Evolutionary conservation across 2,113 vertebrate genomes (phyloP).

Genomic region (Antidorcas marsupialis): DNA sequence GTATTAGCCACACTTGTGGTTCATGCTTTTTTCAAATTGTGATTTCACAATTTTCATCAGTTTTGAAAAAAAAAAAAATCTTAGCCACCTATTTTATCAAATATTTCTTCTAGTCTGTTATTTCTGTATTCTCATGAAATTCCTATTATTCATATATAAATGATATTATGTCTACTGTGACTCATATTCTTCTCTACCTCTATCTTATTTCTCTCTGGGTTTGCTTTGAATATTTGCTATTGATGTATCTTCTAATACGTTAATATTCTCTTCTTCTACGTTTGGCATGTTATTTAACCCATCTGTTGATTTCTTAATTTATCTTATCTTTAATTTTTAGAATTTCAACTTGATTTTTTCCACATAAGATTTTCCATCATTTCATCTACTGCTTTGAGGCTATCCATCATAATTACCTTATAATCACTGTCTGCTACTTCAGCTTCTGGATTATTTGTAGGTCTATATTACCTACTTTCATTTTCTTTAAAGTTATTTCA

Average conservation of each 20-base stretch:
- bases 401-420: neutral
- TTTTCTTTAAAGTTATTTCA: neutral
- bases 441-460: neutral
- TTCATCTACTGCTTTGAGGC: neutral
- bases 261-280: neutral
- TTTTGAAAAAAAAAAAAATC: neutral
- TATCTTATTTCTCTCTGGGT: neutral
- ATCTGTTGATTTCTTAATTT: neutral
- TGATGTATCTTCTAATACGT: neutral
- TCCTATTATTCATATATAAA: neutral
- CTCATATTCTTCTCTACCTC: neutral
- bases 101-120: neutral
- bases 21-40: neutral
- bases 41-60: neutral
- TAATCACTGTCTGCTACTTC: neutral
- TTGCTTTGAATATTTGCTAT: neutral
- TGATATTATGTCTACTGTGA: neutral
- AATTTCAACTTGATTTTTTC: neutral
- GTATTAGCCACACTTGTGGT: neutral
- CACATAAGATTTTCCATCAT: neutral
- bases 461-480: neutral
- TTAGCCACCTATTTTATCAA: neutral
- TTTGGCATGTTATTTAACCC: neutral
- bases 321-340: neutral
- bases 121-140: neutral